Evolutionary conservation across 1,140 invertebrate species (phyloP).

Genomic region (Drosophila chauvacae): DNA sequence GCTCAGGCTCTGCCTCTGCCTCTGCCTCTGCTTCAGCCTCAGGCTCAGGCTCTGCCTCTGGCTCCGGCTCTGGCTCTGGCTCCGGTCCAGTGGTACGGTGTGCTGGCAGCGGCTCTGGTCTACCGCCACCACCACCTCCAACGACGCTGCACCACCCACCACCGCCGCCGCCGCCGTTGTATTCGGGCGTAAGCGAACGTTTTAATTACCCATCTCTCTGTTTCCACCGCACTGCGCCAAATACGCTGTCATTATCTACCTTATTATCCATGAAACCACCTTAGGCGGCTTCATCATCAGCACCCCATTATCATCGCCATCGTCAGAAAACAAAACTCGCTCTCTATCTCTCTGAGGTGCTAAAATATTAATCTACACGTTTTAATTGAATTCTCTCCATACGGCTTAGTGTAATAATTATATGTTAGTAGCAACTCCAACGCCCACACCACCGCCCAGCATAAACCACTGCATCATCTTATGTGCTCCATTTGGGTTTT

Average conservation of each 20-base stretch:
- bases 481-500: slow-evolving; percentile 10
- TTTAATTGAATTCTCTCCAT: slow-evolving; percentile 17
- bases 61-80: slow-evolving; percentile 4
- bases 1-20: not conserved
- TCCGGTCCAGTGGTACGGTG: slow-evolving; percentile 33
- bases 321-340: slow-evolving; percentile 11
- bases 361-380: slow-evolving; percentile 8
- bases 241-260: slow-evolving; percentile 29
- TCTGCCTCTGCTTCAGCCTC: not conserved
- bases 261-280: slow-evolving; percentile 21
- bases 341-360: slow-evolving; percentile 2
- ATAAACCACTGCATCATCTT: not conserved
- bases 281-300: not conserved
- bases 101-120: slow-evolving; percentile 21
- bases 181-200: slow-evolving; percentile 80
- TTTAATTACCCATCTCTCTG: slow-evolving; percentile 42
- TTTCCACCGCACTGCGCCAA: slow-evolving; percentile 27
- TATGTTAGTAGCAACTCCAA: slow-evolving; percentile 7
- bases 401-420: slow-evolving; percentile 16
- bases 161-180: slow-evolving; percentile 74
- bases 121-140: slow-evolving; percentile 41
- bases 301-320: slow-evolving; percentile 30
- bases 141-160: slow-evolving; percentile 59
- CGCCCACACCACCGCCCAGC: slow-evolving; percentile 8
- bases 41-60: not conserved